Conservation (phyloP, 2,888 invertebrate species). For the Oligia fasciuncula region DNA sequence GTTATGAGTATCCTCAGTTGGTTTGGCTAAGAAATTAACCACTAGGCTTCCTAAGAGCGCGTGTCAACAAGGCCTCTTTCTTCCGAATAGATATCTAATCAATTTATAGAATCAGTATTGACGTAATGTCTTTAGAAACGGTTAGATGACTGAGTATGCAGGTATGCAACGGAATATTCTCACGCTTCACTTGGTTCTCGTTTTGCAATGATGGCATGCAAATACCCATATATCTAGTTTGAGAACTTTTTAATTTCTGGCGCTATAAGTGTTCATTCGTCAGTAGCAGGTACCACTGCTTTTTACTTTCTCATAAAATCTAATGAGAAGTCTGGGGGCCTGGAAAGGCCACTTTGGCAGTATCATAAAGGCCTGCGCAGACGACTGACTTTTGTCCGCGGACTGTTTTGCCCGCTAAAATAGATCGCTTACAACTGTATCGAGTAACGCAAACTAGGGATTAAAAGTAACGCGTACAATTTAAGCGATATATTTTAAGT, state of each 20-base stretch:
- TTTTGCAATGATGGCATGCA: conserved; percentile 38
- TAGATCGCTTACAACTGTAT: too few species aligned
- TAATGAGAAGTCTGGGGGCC: not conserved
- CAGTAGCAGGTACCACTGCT: not conserved
- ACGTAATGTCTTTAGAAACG: conserved; percentile 35
- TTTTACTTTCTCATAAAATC: not conserved
- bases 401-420: too few species aligned
- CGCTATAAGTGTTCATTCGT: not conserved
- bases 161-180: conserved; percentile 41
- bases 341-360: too few species aligned
- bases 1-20: conserved; percentile 24
- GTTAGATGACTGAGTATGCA: conserved; percentile 18
- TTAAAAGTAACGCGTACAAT: too few species aligned
- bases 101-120: conserved; percentile 19
- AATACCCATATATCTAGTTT: conserved; percentile 25
- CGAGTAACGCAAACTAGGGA: too few species aligned
- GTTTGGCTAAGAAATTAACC: conserved; percentile 31
- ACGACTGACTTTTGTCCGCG: too few species aligned
- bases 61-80: conserved; percentile 1
- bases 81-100: conserved; percentile 1
- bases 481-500: too few species aligned
- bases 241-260: not conserved
- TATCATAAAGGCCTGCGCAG: too few species aligned
- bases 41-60: conserved; percentile 18
- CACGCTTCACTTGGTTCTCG: conserved; percentile 39